phyloP scores from a whole-genome alignment of 35 echinoderm and acorn worm species.

The Ophioderma brevispina region DNA sequence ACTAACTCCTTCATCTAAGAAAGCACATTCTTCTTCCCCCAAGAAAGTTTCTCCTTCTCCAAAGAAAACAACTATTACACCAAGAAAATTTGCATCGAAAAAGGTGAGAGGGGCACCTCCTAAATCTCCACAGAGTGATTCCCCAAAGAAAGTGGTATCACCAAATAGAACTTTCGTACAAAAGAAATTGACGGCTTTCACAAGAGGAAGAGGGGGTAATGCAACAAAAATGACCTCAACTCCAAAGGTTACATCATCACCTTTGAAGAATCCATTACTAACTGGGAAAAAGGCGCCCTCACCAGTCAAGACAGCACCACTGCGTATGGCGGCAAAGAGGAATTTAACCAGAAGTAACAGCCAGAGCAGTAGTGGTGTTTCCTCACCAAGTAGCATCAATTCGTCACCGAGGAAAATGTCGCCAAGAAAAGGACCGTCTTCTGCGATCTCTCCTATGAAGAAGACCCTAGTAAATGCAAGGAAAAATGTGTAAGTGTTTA shows the following conservation, averaged over 20 bases:
- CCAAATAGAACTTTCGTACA: background rate
- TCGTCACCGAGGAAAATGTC: background rate
- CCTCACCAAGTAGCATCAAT: background rate
- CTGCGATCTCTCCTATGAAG: background rate
- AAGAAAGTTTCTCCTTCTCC: constrained; percentile 2
- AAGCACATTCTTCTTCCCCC: background rate
- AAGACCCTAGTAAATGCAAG: background rate
- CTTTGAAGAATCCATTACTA: background rate
- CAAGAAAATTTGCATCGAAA: constrained; percentile 5
- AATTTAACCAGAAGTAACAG: background rate
- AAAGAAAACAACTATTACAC: background rate
- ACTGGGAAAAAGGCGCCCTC: background rate
- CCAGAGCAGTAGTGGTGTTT: background rate
- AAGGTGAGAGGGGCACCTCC: constrained; percentile 11
- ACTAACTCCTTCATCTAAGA: background rate
- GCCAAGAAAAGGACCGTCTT: background rate
- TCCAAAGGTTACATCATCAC: background rate
- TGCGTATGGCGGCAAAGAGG: background rate
- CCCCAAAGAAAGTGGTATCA: background rate
- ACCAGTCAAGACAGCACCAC: background rate
- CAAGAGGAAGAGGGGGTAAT: background rate
- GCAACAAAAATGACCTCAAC: background rate
- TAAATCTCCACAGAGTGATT: constrained; percentile 12
- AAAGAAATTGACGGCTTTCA: background rate
- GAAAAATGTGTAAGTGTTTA: background rate